Base-by-base conservation (phyloP, 2,888 invertebrate genomes). In the Drosophila mimetica region DNA sequence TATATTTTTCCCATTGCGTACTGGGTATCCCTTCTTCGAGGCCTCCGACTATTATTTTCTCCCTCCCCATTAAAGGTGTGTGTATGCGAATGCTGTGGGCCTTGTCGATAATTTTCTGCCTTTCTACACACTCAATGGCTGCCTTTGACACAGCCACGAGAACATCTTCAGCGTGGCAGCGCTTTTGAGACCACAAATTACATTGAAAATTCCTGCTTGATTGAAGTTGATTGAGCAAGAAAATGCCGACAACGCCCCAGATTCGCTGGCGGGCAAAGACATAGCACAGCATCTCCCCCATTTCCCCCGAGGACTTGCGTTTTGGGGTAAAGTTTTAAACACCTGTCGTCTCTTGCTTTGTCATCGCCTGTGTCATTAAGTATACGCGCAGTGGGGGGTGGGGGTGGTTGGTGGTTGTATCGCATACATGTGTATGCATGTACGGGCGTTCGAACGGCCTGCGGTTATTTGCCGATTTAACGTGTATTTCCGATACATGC, bases 151-250 rank as follows among this genome's bases (percentile, higher is more conserved):
- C 61, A 61, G 71, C 69, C 60, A 71, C 46, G 50, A 58, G 51
- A 66, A 70, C 70, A 64, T 74, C 75, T 48, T 75, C 57, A 28
- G 63, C 61, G 41, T 32, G 60, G 52, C 72, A 60, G 52, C 57
- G 67, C 71, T 50, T 85, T 82, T 71, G 76, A 72, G 67, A 73
- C 71, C 79, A 84, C 88, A 84, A 84, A 84, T 84, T 84, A 84
- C 87, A 75, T 88, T 86, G 81, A 53, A 88, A 84, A 84, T 84
- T 84, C 84, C 86, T 80, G 77, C 77, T 77, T 84, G 76, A 88
- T 88, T 84, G 88, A 84, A 88, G 84, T 84, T 84, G 84, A 84
- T 84, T 84, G 84, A 88, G 88, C 88, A 84, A 84, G 84, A 84
- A 86, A 88, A 86, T 84, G 84, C 81, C 87, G 76, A 76, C 85